Conservation (phyloP, 2,888 invertebrate genomes). For the Eledona agricola region DNA sequence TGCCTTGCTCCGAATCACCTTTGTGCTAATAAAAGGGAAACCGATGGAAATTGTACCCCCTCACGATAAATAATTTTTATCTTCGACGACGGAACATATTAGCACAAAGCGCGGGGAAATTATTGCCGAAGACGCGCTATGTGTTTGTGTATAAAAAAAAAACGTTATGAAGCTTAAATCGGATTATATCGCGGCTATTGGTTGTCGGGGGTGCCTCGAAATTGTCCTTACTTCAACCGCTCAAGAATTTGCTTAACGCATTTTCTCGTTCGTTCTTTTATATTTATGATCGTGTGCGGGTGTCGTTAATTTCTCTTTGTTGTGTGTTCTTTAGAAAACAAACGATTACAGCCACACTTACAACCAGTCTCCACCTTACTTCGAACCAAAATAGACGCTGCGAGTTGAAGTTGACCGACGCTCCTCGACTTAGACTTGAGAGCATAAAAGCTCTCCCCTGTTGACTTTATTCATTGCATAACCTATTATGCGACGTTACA, state of each 20-base stretch:
- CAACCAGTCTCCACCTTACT: constrained; percentile 27
- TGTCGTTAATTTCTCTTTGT: constrained; percentile 58
- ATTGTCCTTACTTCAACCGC: constrained; percentile 53
- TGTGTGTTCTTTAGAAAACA: constrained; percentile 49
- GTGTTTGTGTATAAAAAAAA: constrained; percentile 35
- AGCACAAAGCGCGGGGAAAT: constrained; percentile 32
- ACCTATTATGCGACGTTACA: constrained; percentile 36
- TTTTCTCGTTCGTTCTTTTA: constrained; percentile 55
- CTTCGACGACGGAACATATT: constrained; percentile 50
- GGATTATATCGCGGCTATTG: constrained; percentile 32
- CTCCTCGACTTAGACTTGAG: constrained; percentile 27
- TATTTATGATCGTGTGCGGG: constrained; percentile 56
- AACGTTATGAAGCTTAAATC: constrained; percentile 34
- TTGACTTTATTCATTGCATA: constrained; percentile 35
- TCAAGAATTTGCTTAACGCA: constrained; percentile 57
- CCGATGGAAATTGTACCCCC: constrained; percentile 48
- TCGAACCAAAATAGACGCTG: constrained; percentile 43
- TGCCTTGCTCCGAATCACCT: constrained; percentile 51
- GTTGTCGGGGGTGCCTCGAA: constrained; percentile 29
- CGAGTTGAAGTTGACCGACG: constrained; percentile 39
- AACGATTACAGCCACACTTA: constrained; percentile 39
- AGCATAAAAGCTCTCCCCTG: constrained; percentile 38
- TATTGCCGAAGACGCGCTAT: constrained; percentile 23
- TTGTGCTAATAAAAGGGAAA: constrained; percentile 53
- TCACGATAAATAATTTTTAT: constrained; percentile 53